Percentiles rank a stretch among this genome's conserved stretches.
Conservation (phyloP, 2,113 vertebrate species). For the Xenopus tropicalis region DNA sequence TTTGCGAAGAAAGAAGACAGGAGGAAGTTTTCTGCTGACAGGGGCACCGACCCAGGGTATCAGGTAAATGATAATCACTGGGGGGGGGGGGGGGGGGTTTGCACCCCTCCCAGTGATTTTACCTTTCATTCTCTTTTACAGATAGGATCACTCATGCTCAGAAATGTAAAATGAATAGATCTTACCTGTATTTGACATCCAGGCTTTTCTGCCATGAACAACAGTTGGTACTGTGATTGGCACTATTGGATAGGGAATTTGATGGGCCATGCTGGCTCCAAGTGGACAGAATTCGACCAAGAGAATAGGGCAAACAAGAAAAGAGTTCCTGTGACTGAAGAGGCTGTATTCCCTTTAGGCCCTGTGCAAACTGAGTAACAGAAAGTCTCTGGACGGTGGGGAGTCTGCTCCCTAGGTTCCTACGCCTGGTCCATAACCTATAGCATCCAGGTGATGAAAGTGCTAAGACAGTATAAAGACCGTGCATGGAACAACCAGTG, state of each 20-base stretch:
- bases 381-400: conserved; percentile 63
- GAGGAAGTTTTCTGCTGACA: too few species aligned
- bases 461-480: conserved; percentile 72
- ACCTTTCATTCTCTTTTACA: too few species aligned
- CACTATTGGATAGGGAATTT: conserved; percentile 50
- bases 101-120: too few species aligned
- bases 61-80: too few species aligned
- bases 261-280: conserved; percentile 69
- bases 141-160: too few species aligned
- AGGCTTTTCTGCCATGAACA: conserved; percentile 56
- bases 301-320: conserved; percentile 60
- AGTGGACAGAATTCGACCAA: conserved; percentile 65
- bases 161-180: neutral
- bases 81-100: too few species aligned
- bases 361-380: conserved; percentile 62
- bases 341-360: conserved; percentile 59
- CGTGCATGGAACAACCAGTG: conserved; percentile 54
- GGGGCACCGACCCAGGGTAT: too few species aligned
- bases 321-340: conserved; percentile 46
- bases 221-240: conserved; percentile 53
- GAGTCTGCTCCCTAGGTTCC: conserved; percentile 58
- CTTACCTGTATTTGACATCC: conserved; percentile 65
- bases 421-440: conserved; percentile 69
- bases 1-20: too few species aligned
- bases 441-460: conserved; percentile 74